Evolutionary conservation across 2,113 vertebrate species (phyloP).

Genomic region (Cettia cetti): DNA sequence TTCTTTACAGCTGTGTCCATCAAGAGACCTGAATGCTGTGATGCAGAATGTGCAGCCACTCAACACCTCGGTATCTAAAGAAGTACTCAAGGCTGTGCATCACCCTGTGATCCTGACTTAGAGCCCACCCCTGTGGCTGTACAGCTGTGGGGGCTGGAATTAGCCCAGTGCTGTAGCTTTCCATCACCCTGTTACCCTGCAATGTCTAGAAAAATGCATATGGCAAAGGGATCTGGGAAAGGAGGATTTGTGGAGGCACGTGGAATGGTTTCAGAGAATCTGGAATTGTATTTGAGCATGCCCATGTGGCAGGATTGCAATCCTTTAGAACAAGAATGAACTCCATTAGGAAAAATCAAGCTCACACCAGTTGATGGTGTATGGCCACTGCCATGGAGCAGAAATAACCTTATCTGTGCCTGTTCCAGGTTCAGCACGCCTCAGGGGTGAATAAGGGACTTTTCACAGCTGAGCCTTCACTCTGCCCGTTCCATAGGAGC

Average conservation of each 20-base stretch:
- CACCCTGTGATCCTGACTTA: not conserved
- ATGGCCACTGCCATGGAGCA: not conserved
- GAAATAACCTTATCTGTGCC: not conserved
- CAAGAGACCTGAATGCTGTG: not conserved
- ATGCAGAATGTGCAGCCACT: not conserved
- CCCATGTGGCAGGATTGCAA: not conserved
- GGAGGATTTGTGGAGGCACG: not conserved
- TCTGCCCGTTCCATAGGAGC: not conserved
- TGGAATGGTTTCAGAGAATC: not conserved
- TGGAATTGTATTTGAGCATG: not conserved
- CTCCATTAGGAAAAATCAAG: not conserved
- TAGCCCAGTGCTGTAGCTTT: not conserved
- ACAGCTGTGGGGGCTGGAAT: not conserved
- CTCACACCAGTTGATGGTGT: not conserved
- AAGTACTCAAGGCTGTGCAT: not conserved
- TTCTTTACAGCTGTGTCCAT: not conserved
- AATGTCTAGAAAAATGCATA: not conserved
- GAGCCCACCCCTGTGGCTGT: not conserved
- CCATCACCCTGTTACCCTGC: not conserved
- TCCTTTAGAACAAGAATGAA: not conserved
- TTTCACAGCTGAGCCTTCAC: not conserved
- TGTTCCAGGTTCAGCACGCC: not conserved
- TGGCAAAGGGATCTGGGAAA: not conserved
- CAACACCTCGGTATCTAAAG: not conserved
- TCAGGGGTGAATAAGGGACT: not conserved